Base-by-base conservation (phyloP, 2,113 vertebrate genomes). In the Chloropsis hardwickii region DNA sequence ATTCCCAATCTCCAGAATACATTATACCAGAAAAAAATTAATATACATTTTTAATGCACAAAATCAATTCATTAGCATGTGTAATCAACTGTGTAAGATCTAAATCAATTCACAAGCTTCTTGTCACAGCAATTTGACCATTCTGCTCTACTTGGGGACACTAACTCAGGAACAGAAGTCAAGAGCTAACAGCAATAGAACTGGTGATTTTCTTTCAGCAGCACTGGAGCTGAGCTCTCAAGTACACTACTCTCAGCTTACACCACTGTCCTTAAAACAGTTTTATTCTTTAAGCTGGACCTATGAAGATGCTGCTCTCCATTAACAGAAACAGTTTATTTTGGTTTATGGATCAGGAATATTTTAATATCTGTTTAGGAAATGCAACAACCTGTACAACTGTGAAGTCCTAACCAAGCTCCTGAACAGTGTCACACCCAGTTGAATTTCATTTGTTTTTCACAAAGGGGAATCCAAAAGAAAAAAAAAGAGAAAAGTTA, bases 11-110 rank as follows among this genome's bases (percentile, higher is more conserved):
- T 77, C 72, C 64, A 74, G 39, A 71, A 86, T 27, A 54, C 8
- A 64, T 93, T 62, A 88, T n/a, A 54, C 19, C 23, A 73, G 54
- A 53, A 94, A 91, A 95, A 92, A 88, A 79, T 28, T 83, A 74
- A 85, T 82, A 82, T 31, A 62, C 61, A 69, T 80, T 88, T 95
- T 93, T 81, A 94, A 96, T 64, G 67, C 64, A 92, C 31, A 74
- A 88, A 96, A 96, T 93, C 42, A 62, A 94, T 81, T 92, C 25
- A 95, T 92, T 89, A 91, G 61, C 27, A 13, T 44, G 56, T 54
- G n/a, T 61, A 96, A 96, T 92, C 93, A 94, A 79, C 78, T 85
- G 74, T 83, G 48, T 62, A 90, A 79, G 80, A 93, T 84, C 29
- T 45, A 88, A 95, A 96, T 93, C 79, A 81, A 81, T 81, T 78